These are phyloP conservation scores for Peromyscus melanophrys DNA, from an alignment of 2,797 vertebrate genomes.

Conservation along the genomic window DNA sequence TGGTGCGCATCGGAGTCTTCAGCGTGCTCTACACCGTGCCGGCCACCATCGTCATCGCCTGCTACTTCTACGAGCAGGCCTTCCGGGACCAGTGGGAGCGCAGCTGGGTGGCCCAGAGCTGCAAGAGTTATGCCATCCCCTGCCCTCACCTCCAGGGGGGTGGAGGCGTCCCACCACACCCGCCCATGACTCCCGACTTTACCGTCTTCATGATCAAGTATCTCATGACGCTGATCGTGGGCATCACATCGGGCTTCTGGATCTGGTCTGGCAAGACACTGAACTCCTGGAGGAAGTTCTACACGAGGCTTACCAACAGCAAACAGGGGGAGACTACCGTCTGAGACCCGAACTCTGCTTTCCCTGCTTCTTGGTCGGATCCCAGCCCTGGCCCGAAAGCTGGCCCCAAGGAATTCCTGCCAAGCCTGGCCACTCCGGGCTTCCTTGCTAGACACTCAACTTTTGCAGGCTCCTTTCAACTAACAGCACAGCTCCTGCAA, in stretches of 20 bases:
- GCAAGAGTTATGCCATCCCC: constrained; percentile 96
- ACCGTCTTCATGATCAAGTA: constrained; percentile 99
- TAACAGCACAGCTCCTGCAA: constrained; percentile 42
- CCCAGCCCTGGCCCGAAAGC: neutral
- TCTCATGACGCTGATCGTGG: constrained; percentile 98
- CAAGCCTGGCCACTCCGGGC: neutral
- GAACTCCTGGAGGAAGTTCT: constrained; percentile 98
- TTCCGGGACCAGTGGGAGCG: constrained; percentile 98
- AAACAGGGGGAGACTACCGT: constrained; percentile 97
- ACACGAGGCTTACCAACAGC: constrained; percentile 96
- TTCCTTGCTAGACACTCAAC: neutral
- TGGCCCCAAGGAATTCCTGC: neutral
- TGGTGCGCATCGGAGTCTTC: constrained; percentile 97
- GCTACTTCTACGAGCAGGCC: constrained; percentile 98
- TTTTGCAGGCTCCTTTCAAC: constrained; percentile 30
- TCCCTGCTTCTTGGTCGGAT: neutral
- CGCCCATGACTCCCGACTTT: constrained; percentile 96
- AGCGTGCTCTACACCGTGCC: constrained; percentile 97
- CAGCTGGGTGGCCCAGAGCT: constrained; percentile 96
- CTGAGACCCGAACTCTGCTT: constrained; percentile 85
- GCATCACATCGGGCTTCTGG: constrained; percentile 99
- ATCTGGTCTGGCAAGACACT: constrained; percentile 99
- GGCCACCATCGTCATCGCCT: constrained; percentile 97
- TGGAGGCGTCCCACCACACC: constrained; percentile 88
- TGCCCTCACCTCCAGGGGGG: constrained; percentile 92